Evolutionary conservation across 2,113 vertebrate species (phyloP).

Genomic region (Callionymus lyra): DNA sequence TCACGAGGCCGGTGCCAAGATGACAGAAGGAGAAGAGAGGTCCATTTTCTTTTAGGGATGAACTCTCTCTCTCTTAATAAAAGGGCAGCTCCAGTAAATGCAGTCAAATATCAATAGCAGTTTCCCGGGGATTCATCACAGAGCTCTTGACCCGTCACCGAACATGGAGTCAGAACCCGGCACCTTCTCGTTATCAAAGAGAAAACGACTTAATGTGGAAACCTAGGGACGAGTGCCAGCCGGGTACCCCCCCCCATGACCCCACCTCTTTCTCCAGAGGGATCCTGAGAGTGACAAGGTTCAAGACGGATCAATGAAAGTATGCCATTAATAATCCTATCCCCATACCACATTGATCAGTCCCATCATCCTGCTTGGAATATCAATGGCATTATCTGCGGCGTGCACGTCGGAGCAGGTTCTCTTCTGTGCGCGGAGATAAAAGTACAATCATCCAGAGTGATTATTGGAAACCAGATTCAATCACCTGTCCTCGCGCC

Average conservation of each 20-base stretch:
- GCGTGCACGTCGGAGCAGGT: conserved; percentile 25
- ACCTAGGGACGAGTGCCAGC: conserved; percentile 57
- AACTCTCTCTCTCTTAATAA: background rate
- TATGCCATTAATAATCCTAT: conserved; percentile 53
- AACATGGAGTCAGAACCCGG: conserved; percentile 8
- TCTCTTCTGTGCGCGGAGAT: conserved; percentile 24
- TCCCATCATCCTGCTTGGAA: conserved; percentile 50
- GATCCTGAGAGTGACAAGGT: conserved; percentile 39
- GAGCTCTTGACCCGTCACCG: conserved; percentile 25
- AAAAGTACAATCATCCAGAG: conserved; percentile 42
- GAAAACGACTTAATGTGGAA: conserved; percentile 20
- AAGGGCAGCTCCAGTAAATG: conserved; percentile 22
- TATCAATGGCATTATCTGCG: conserved; percentile 47
- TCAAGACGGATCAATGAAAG: conserved; percentile 42
- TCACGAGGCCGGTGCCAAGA: conserved; percentile 44
- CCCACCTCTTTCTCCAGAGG: conserved; percentile 31
- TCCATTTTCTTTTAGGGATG: no score
- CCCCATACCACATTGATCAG: conserved; percentile 52
- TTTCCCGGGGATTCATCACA: conserved; percentile 14
- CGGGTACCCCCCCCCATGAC: conserved; percentile 31
- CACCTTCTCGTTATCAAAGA: conserved; percentile 44
- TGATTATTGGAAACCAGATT: conserved; percentile 1
- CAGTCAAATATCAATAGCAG: conserved; percentile 23
- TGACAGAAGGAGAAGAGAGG: background rate
- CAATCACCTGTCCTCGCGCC: no score